phyloP scores from a whole-genome alignment of 2,888 invertebrate genomes.

The Conistra vaccinii region DNA sequence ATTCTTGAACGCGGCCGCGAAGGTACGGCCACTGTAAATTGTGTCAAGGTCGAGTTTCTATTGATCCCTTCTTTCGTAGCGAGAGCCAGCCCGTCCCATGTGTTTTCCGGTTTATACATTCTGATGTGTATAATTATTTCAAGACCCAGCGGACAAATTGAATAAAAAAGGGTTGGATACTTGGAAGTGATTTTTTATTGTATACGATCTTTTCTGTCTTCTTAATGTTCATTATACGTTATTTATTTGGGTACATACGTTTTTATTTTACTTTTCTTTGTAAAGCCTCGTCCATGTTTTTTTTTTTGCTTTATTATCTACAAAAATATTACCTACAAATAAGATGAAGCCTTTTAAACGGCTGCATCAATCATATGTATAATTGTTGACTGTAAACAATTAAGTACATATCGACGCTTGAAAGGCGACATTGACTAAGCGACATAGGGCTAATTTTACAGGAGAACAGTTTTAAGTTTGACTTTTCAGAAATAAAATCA shows the following conservation, averaged over 20 bases:
- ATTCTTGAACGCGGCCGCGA: conserved; percentile 82
- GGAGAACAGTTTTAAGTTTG: too few species aligned
- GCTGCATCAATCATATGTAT: neutral
- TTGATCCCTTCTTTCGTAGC: conserved; percentile 87
- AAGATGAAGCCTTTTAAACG: neutral
- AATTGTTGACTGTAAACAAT: neutral
- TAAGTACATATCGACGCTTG: too few species aligned
- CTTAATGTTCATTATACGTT: conserved; percentile 26
- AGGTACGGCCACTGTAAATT: conserved; percentile 85
- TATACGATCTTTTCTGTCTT: conserved; percentile 46
- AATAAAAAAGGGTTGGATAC: conserved; percentile 66
- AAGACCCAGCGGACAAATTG: conserved; percentile 64
- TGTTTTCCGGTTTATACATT: conserved; percentile 78
- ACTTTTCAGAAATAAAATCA: too few species aligned
- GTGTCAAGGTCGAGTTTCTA: conserved; percentile 88
- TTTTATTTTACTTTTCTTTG: conserved; percentile 24
- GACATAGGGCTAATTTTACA: too few species aligned
- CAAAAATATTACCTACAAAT: neutral
- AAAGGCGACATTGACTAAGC: too few species aligned
- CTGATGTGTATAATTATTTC: conserved; percentile 78
- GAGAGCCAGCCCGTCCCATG: conserved; percentile 80
- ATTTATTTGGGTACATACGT: conserved; percentile 3
- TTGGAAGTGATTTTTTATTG: conserved; percentile 62
- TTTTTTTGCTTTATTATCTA: conserved; percentile 4
- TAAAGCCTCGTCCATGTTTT: neutral